These are phyloP conservation scores for Bufo gargarizans DNA, from an alignment of 2,113 vertebrate genomes.

Conservation along the genomic window DNA sequence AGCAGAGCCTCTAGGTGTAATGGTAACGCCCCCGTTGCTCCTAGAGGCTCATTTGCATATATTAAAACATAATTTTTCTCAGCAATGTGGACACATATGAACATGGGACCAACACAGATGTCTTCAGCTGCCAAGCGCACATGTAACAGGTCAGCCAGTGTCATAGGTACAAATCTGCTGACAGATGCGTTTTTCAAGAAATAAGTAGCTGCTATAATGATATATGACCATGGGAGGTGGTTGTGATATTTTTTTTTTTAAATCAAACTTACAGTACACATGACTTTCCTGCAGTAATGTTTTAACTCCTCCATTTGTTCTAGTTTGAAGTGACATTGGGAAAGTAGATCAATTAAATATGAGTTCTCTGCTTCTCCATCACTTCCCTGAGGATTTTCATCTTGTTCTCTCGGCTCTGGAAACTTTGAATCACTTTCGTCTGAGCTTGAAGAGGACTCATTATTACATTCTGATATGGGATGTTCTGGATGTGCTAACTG, in stretches of 20 bases:
- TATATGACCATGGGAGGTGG: background rate
- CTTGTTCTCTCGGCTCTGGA: background rate
- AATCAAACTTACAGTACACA: conserved; percentile 56
- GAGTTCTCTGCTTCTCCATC: background rate
- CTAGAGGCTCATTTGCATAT: no score
- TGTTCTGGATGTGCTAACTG: conserved; percentile 37
- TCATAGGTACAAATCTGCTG: no score
- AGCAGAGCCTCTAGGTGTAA: no score
- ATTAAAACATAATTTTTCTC: no score
- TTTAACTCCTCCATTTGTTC: conserved; percentile 65
- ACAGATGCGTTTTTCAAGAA: no score
- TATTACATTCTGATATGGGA: conserved; percentile 14
- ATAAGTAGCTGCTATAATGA: background rate
- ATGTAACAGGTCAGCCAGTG: no score
- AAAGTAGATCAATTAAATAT: conserved; percentile 60
- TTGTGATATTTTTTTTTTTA: background rate
- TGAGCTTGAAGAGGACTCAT: conserved; percentile 48
- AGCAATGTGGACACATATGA: no score
- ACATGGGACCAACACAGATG: no score
- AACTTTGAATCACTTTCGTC: conserved; percentile 47
- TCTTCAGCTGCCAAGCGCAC: no score
- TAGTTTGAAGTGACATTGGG: conserved; percentile 63
- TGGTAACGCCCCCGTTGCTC: no score
- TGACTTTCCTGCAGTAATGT: conserved; percentile 59
- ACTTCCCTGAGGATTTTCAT: background rate